phyloP scores from a whole-genome alignment of 2,113 vertebrate species.

The Caracal caracal region DNA sequence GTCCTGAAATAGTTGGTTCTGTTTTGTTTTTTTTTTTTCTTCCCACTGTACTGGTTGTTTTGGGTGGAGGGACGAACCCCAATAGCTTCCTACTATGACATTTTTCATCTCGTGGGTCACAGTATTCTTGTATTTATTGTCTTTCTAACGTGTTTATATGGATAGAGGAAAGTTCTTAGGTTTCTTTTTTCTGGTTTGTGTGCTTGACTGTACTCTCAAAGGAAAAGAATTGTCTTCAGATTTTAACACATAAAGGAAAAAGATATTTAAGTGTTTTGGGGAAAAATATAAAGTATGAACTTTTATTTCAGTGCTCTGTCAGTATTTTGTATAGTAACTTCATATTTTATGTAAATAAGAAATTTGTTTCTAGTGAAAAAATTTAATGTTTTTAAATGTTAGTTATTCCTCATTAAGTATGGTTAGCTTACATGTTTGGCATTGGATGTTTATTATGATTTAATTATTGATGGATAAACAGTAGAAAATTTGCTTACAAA shows the following conservation, averaged over 20 bases:
- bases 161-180: background rate
- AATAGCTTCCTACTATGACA: background rate
- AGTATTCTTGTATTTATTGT: background rate
- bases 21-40: background rate
- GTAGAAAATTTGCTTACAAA: background rate
- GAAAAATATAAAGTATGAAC: background rate
- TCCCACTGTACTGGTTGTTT: background rate
- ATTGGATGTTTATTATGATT: background rate
- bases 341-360: constrained; percentile 22
- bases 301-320: constrained; percentile 8
- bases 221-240: background rate
- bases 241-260: background rate
- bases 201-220: background rate
- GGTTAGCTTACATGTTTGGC: background rate
- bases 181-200: background rate
- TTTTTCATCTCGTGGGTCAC: background rate
- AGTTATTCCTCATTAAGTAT: background rate
- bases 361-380: background rate
- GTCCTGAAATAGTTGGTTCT: background rate
- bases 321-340: constrained; percentile 8
- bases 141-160: background rate
- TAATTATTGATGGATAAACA: constrained; percentile 18
- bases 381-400: constrained; percentile 32
- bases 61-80: background rate
- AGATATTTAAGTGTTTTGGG: background rate